Conservation (phyloP, 2,113 vertebrate genomes). For the Chrysochloris asiatica region DNA sequence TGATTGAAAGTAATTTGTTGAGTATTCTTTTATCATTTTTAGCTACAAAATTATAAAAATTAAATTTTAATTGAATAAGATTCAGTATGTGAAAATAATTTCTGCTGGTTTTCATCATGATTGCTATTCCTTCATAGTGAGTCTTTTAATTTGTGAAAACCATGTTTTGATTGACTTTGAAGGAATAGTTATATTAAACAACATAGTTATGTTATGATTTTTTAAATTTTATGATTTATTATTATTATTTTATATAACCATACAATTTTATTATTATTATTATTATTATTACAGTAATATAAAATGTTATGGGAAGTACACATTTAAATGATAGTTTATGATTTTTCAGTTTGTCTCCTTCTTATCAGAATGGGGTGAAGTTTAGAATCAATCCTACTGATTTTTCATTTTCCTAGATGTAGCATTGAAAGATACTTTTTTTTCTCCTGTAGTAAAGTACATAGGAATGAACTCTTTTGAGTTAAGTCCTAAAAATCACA, state of each 20-base stretch:
- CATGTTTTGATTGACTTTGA: no score
- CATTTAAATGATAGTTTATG: neutral
- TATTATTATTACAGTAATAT: neutral
- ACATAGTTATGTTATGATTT: neutral
- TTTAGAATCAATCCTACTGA: neutral
- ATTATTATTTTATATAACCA: neutral
- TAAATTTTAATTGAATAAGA: neutral
- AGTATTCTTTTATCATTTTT: neutral
- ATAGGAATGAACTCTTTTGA: neutral
- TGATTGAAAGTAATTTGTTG: neutral
- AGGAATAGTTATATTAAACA: no score
- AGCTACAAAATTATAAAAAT: neutral
- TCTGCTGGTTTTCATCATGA: constrained; percentile 10
- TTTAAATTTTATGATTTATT: neutral
- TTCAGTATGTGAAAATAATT: neutral
- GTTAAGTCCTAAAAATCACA: neutral
- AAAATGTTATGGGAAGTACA: neutral
- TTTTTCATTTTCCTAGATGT: neutral
- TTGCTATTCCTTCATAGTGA: neutral
- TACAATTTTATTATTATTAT: no score
- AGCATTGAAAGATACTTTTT: neutral
- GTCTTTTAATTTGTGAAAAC: no score
- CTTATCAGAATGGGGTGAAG: neutral
- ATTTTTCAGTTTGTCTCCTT: constrained; percentile 1
- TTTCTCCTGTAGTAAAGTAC: neutral